Evolutionary conservation across 2,797 vertebrate genomes (phyloP).

Genomic region (Sebastes wilsoni): DNA sequence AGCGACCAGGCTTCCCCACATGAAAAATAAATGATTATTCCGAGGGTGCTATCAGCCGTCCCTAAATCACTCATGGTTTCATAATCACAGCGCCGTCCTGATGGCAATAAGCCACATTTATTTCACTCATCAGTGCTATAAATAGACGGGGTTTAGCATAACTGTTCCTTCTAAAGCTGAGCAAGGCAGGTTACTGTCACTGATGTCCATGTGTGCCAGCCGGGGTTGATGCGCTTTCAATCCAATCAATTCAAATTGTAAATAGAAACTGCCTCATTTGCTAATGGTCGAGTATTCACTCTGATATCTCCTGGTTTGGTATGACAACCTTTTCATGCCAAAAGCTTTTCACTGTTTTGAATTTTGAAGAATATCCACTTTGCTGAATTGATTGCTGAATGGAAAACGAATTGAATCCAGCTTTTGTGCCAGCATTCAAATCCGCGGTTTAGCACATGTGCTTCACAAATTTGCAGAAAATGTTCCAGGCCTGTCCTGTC

Average conservation of each 20-base stretch:
- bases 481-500: conserved; percentile 37
- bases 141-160: conserved; percentile 48
- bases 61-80: conserved; percentile 51
- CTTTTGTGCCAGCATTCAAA: conserved; percentile 61
- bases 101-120: conserved; percentile 57
- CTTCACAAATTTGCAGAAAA: conserved; percentile 48
- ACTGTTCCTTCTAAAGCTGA: conserved; percentile 15
- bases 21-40: conserved; percentile 56
- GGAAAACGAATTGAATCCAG: conserved; percentile 43
- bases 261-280: conserved; percentile 54
- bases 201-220: conserved; percentile 28
- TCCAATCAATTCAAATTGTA: conserved; percentile 50
- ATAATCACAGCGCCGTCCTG: conserved; percentile 47
- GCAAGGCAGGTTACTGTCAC: conserved; percentile 36
- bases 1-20: not conserved
- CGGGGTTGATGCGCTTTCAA: conserved; percentile 43
- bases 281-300: conserved; percentile 52
- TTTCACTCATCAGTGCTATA: conserved; percentile 55
- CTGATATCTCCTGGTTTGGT: conserved; percentile 24
- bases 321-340: conserved; percentile 46
- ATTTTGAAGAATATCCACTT: conserved; percentile 56
- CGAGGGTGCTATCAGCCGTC: conserved; percentile 37
- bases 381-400: conserved; percentile 55
- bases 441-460: conserved; percentile 15
- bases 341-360: conserved; percentile 46